Evolutionary conservation across 2,113 vertebrate species (phyloP).

Genomic region (Dunckerocampus dactyliophorus): DNA sequence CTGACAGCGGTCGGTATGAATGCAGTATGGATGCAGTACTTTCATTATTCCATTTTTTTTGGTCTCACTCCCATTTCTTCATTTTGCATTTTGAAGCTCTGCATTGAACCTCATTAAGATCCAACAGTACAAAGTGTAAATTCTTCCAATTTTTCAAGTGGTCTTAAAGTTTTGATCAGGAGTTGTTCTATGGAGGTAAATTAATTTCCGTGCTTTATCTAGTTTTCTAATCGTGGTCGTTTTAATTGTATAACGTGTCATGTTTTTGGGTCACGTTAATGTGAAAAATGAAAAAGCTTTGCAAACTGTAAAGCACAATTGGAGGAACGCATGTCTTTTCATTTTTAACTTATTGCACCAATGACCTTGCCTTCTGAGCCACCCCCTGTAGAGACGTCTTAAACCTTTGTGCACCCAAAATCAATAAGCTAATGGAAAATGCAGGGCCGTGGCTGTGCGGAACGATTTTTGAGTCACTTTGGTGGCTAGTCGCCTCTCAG

Average conservation of each 20-base stretch:
- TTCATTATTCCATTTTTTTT: too few species aligned
- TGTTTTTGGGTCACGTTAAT: neutral
- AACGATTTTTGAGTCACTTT: constrained; percentile 28
- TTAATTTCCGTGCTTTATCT: too few species aligned
- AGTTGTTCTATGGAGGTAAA: too few species aligned
- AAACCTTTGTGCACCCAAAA: constrained; percentile 41
- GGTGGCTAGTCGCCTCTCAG: constrained; percentile 40
- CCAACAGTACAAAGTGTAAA: too few species aligned
- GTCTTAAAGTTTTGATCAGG: too few species aligned
- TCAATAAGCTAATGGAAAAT: constrained; percentile 68
- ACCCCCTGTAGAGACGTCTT: constrained; percentile 36
- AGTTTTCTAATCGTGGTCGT: too few species aligned
- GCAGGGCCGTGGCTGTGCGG: constrained; percentile 26
- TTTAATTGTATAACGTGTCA: neutral
- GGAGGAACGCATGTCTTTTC: constrained; percentile 11
- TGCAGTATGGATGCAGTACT: too few species aligned
- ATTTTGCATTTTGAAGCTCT: too few species aligned
- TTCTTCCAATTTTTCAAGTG: too few species aligned
- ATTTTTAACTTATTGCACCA: constrained; percentile 9
- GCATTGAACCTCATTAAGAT: too few species aligned
- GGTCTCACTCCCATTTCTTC: too few species aligned
- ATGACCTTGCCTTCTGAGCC: constrained; percentile 51
- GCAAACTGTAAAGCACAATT: neutral
- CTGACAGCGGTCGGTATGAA: too few species aligned
- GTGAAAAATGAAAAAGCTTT: neutral